phyloP scores from a whole-genome alignment of 2,888 invertebrate genomes.

The Dastarcus helophoroides region DNA sequence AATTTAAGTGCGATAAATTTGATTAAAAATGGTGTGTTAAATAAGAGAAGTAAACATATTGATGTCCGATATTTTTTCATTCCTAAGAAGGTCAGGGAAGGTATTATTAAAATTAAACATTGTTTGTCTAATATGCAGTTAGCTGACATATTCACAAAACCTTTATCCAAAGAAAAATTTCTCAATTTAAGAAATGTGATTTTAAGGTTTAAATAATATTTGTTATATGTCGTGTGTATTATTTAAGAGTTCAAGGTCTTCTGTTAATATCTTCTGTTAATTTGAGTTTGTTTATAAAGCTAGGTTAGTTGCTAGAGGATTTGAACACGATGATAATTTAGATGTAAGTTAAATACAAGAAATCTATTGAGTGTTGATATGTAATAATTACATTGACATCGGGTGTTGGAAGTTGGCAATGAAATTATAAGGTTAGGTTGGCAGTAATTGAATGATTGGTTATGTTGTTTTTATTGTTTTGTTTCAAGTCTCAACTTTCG shows the following conservation, averaged over 20 bases:
- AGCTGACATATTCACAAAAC: slow-evolving; percentile 1
- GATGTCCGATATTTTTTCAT: not conserved
- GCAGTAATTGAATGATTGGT: not conserved
- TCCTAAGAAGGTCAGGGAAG: not conserved
- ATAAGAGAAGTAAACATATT: not conserved
- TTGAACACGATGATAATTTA: not conserved
- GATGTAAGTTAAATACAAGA: not conserved
- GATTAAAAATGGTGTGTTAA: not conserved
- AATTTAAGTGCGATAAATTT: too few relatives aligned
- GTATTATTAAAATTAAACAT: not conserved
- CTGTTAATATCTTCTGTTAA: too few relatives aligned
- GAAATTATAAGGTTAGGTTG: not conserved
- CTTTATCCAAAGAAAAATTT: not conserved
- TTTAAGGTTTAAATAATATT: too few relatives aligned
- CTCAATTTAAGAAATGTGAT: too few relatives aligned
- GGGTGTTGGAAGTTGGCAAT: slow-evolving; percentile 1
- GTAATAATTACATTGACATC: not conserved
- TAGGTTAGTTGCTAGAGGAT: not conserved
- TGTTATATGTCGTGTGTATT: too few relatives aligned
- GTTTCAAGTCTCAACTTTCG: too few relatives aligned
- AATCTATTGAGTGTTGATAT: not conserved
- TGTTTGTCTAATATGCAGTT: not conserved
- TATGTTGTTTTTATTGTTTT: too few relatives aligned
- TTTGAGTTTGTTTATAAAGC: too few relatives aligned
- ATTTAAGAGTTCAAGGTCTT: too few relatives aligned